phyloP scores from a whole-genome alignment of 2,888 invertebrate species.

The Ornithoptera priamus region DNA sequence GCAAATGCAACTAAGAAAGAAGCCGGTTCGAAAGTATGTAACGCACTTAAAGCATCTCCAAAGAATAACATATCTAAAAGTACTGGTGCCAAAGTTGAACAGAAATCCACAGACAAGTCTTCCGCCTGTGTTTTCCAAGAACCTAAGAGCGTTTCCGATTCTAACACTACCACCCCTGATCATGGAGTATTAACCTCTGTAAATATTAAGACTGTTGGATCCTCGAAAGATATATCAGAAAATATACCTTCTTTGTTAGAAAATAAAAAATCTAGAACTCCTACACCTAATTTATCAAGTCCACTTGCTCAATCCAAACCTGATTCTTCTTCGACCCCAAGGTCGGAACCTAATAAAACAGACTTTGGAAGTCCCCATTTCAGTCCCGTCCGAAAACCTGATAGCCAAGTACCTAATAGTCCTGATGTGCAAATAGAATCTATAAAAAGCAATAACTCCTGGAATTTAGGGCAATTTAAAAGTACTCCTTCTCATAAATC shows the following conservation, averaged over 20 bases:
- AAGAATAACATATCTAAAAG: slow-evolving; percentile 46
- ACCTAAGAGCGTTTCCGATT: slow-evolving; percentile 62
- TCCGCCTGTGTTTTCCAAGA: slow-evolving; percentile 61
- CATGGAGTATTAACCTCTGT: slow-evolving; percentile 51
- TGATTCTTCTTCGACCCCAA: slow-evolving; percentile 71
- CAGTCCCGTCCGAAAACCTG: slow-evolving; percentile 71
- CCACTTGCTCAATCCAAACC: slow-evolving; percentile 66
- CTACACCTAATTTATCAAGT: slow-evolving; percentile 63
- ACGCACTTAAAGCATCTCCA: slow-evolving; percentile 41
- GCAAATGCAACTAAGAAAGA: slow-evolving; percentile 53
- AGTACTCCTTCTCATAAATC: slow-evolving; percentile 71
- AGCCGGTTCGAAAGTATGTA: slow-evolving; percentile 54
- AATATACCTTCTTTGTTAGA: slow-evolving; percentile 43
- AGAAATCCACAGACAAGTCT: slow-evolving; percentile 51
- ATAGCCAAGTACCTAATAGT: slow-evolving; percentile 72
- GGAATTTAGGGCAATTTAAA: slow-evolving; percentile 70
- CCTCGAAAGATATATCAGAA: slow-evolving; percentile 47
- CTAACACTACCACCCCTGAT: slow-evolving; percentile 40
- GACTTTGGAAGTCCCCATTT: slow-evolving; percentile 68
- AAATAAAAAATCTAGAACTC: slow-evolving; percentile 46
- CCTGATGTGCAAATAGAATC: slow-evolving; percentile 64
- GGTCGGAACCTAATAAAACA: slow-evolving; percentile 59
- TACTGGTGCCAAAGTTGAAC: slow-evolving; percentile 48
- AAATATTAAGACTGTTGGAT: slow-evolving; percentile 51
- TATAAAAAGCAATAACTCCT: slow-evolving; percentile 58